Evolutionary conservation across 2,113 vertebrate genomes (phyloP), one percentile per base, ranked within the genome.

Genomic region (Lutjanus erythropterus): DNA sequence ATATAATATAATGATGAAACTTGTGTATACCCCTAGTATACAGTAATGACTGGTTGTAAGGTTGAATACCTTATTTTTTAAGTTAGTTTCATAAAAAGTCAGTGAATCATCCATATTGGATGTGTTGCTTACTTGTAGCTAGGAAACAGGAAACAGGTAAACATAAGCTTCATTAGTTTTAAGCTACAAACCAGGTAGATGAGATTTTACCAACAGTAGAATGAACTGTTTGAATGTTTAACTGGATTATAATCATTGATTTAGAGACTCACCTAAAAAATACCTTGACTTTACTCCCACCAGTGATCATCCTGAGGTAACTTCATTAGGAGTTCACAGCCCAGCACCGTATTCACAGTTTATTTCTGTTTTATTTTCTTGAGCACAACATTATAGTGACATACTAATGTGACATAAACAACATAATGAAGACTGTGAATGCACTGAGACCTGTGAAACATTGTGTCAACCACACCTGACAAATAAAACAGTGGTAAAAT

Each of bases 151-250:
- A n/a, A n/a, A 66, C 29, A 50, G 27, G 12, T 35, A 37, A 67
- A 23, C 46, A 50, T 50, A 3, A 18, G 65, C 65, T 52, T 68
- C 15, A 21, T 41, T 69, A 33, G 21, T 35, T 49, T 67, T 15
- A 27, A 53, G 49, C 2, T 53, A 21, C 53, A 27, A 27, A 41
- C 41, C n/a, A 21, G 23, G n/a, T 23, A 5, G 35, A 69, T 55
- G 35, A n/a, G 9, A 41, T 55, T 41, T 55, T 9, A 69, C 18
- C 12, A 12, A 46, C 25, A 65, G 42, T 31, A n/a, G 29, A 66
- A 33, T 66, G 27, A 11, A 33, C 62, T n/a, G 44, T 55, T 44
- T 68, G 47, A 29, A 37, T 15, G 37, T 68, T 52, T n/a, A 35
- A 52, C n/a, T 39, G 47, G 21, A 39, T 68, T 68, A 52, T 23